Evolutionary conservation across 2,888 invertebrate species (phyloP).

Genomic region (Acrocyrtus sp.): DNA sequence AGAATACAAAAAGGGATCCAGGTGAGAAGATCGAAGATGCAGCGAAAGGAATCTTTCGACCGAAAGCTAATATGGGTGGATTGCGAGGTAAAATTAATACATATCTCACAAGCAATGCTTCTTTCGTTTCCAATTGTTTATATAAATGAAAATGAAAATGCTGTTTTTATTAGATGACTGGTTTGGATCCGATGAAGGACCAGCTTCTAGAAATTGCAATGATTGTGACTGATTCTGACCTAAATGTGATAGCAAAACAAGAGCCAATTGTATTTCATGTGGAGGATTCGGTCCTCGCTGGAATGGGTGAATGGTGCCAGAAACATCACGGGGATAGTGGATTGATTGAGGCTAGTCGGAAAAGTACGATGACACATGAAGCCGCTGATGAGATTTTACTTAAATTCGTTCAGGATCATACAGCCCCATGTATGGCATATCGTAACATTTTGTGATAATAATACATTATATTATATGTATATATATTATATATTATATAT

Average conservation of each 20-base stretch:
- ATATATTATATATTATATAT: neutral
- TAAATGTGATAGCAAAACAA: slow-evolving; percentile 80
- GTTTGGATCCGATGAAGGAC: slow-evolving; percentile 79
- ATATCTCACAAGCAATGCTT: neutral
- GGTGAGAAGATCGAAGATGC: too few relatives aligned
- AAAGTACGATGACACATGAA: slow-evolving; percentile 74
- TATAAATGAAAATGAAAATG: too few relatives aligned
- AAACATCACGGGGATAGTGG: slow-evolving; percentile 86
- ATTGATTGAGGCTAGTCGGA: slow-evolving; percentile 77
- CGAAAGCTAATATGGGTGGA: slow-evolving; percentile 61
- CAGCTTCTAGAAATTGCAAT: slow-evolving; percentile 91
- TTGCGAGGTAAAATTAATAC: slow-evolving; percentile 53
- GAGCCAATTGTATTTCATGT: slow-evolving; percentile 84
- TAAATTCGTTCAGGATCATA: slow-evolving; percentile 76
- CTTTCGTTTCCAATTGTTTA: neutral
- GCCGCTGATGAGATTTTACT: slow-evolving; percentile 79
- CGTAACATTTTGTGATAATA: neutral
- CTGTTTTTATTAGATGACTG: slow-evolving; percentile 79
- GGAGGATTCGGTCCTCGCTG: slow-evolving; percentile 75
- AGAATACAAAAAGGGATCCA: too few relatives aligned
- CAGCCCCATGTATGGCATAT: slow-evolving; percentile 61
- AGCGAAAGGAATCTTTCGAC: too few relatives aligned
- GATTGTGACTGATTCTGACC: slow-evolving; percentile 82
- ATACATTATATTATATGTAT: neutral
- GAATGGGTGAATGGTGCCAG: slow-evolving; percentile 88